phyloP scores from a whole-genome alignment of 2,888 invertebrate species.

The Rutpela maculata region DNA sequence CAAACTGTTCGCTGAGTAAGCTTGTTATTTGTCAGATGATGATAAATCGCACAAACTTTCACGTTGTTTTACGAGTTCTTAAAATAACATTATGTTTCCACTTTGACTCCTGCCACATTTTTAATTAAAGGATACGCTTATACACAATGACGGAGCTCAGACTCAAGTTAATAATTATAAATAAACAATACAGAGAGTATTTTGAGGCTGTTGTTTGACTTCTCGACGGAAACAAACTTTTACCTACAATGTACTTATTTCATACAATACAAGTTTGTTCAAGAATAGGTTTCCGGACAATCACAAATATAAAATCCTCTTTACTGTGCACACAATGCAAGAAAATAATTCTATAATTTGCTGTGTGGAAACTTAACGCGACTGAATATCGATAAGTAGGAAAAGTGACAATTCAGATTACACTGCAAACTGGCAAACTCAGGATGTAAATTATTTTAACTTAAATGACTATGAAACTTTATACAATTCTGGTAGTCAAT shows the following conservation, averaged over 20 bases:
- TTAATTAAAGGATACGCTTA: constrained; percentile 15
- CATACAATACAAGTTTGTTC: background rate
- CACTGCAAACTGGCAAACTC: no score
- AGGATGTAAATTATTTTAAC: no score
- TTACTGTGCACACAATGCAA: background rate
- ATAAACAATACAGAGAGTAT: background rate
- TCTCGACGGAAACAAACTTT: background rate
- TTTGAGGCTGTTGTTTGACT: background rate
- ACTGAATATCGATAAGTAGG: background rate
- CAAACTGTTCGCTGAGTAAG: constrained; percentile 38
- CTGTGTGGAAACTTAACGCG: background rate
- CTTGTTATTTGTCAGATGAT: constrained; percentile 46
- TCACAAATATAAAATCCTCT: background rate
- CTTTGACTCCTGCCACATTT: constrained; percentile 29
- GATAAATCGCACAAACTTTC: constrained; percentile 41
- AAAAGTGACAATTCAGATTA: background rate
- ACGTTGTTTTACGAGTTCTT: constrained; percentile 27
- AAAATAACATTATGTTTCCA: constrained; percentile 28
- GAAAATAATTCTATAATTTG: background rate
- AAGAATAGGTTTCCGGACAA: background rate
- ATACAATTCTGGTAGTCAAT: no score
- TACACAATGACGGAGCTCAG: constrained; percentile 5
- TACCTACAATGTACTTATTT: background rate
- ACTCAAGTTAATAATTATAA: constrained; percentile 20
- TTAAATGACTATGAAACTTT: no score